phyloP scores from a whole-genome alignment of 2,113 vertebrate species.

The Cynoglossus semilaevis region DNA sequence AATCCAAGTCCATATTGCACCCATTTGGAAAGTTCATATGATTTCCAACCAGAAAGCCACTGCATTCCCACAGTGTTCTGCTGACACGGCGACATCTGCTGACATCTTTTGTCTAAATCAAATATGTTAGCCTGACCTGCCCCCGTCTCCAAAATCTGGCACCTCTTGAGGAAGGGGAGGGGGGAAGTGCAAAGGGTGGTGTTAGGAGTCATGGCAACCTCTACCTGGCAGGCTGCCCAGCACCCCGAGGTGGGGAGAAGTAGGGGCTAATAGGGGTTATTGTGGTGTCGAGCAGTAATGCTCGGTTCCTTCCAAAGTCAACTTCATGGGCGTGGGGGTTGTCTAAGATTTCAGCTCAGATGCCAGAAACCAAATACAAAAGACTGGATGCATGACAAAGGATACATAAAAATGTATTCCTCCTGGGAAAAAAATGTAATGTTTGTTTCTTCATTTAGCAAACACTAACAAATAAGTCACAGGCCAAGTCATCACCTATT shows the following conservation, averaged over 20 bases:
- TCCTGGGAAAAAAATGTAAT: not conserved
- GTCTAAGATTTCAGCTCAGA: slow-evolving; percentile 80
- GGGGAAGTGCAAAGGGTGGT: slow-evolving; percentile 56
- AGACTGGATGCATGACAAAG: slow-evolving; percentile 14
- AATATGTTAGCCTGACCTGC: slow-evolving; percentile 86
- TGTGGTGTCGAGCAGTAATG: slow-evolving; percentile 86
- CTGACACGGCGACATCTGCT: slow-evolving; percentile 84
- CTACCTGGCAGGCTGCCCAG: slow-evolving; percentile 91
- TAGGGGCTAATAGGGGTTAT: slow-evolving; percentile 85
- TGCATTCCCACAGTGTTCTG: slow-evolving; percentile 90
- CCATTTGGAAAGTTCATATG: slow-evolving; percentile 82
- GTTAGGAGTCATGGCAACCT: slow-evolving; percentile 96
- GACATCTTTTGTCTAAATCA: slow-evolving; percentile 96
- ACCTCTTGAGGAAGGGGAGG: slow-evolving; percentile 75
- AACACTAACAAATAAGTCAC: slow-evolving; percentile 8
- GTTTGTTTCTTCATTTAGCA: not conserved
- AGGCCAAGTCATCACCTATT: no score
- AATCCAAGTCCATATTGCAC: slow-evolving; percentile 74
- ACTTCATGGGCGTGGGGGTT: slow-evolving; percentile 83
- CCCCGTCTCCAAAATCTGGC: slow-evolving; percentile 83
- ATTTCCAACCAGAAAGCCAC: slow-evolving; percentile 86
- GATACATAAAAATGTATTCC: not conserved
- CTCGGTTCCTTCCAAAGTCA: slow-evolving; percentile 85
- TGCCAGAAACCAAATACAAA: slow-evolving; percentile 71
- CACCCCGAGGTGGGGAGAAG: slow-evolving; percentile 83